Base-by-base conservation (phyloP, 2,797 vertebrate genomes). In the Bovichtus variegatus region DNA sequence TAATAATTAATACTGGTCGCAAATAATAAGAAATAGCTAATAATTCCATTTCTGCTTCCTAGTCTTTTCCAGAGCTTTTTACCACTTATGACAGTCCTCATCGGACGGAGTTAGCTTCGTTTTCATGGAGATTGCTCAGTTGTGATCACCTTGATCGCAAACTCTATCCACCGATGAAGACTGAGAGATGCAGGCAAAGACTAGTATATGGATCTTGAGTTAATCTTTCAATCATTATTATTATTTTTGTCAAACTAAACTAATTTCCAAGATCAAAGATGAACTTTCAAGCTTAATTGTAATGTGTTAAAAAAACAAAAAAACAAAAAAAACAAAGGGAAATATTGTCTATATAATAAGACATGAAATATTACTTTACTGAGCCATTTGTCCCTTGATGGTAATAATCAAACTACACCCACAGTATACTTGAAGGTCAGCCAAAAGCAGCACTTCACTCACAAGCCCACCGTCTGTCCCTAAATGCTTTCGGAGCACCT, bases 371-470 rank as follows among this genome's bases (percentile, higher is more conserved):
- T 41, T 19, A 25, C 2, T 23, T 40, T 38, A 2, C 41, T 6
- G 31, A n/a, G 23, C 9, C n/a, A 27, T 47, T 23, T 27, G 9
- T 53, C 18, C 2, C 21, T 9, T 65, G 3, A 40, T 66, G 16
- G 7, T n/a, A 23, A 19, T 15, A 1, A 2, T 64, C 19, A 9
- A 25, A 43, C 36, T 44, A 47, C 51, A 51, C 51, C 51, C 46
- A 63, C 50, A 40, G 29, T 29, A 46, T 36, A 21, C 12, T 25
- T 64, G 36, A 73, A 78, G 63, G 57, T 68, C 63, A 43, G 49
- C 55, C 63, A 43, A 59, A 54, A 54, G 55, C 47, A 19, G 15
- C 46, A 29, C 41, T 60, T 54, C 23, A 54, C 64, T 49, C 40
- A 43, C 51, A 36, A 62, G 41, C 64, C 53, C 21, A 54, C 69